Evolutionary conservation across 2,113 vertebrate species (phyloP).

Genomic region (Cryptomyrus ogoouensis): DNA sequence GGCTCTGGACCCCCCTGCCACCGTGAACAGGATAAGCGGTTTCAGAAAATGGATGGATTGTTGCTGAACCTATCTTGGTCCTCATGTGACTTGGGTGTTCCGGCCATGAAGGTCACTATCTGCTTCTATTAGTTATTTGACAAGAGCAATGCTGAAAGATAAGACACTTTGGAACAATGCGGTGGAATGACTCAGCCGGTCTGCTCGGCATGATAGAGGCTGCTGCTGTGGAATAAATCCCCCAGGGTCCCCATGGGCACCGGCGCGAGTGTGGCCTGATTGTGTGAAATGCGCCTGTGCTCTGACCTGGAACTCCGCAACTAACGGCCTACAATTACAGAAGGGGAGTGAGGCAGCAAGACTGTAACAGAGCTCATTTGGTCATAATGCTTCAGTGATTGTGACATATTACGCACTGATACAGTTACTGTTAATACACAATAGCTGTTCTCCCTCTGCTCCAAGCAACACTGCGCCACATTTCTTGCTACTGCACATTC

Average conservation of each 20-base stretch:
- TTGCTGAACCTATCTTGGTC: neutral
- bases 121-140: neutral
- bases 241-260: neutral
- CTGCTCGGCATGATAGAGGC: neutral
- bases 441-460: conserved; percentile 54
- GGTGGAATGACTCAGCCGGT: neutral
- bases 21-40: too few species aligned
- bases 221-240: neutral
- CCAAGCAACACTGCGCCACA: neutral
- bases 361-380: conserved; percentile 14
- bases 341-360: neutral
- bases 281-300: neutral
- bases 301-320: neutral
- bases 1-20: too few species aligned
- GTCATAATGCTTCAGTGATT: conserved; percentile 6
- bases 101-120: neutral
- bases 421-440: neutral
- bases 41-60: too few species aligned
- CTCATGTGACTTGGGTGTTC: neutral
- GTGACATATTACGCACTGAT: neutral
- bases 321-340: conserved; percentile 2
- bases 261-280: neutral
- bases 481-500: neutral
- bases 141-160: neutral
- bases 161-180: neutral